Conservation (phyloP, 2,888 invertebrate genomes). For the Trichogramma evanescens region DNA sequence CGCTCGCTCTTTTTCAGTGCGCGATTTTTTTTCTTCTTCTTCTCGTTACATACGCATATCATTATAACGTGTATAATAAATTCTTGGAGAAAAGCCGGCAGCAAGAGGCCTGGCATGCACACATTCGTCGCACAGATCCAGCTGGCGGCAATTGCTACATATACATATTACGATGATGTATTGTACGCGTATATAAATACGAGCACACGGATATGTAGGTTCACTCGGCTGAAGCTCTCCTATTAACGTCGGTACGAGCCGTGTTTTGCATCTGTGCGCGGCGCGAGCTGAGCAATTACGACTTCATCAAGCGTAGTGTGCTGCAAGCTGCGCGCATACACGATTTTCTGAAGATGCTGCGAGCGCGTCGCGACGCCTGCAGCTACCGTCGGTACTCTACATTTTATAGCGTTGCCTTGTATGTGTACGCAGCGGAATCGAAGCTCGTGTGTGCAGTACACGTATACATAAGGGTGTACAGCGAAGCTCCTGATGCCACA, state of each 20-base stretch:
- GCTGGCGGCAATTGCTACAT: neutral
- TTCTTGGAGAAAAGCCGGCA: neutral
- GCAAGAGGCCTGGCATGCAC: neutral
- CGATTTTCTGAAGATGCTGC: constrained; percentile 1
- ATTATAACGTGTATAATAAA: no score
- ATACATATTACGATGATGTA: neutral
- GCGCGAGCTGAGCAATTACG: constrained; percentile 10
- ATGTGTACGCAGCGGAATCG: no score
- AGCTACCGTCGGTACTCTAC: neutral
- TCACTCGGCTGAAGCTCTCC: neutral
- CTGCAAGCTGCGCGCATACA: neutral
- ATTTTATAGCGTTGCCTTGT: no score
- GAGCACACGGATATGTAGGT: neutral
- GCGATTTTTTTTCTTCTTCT: neutral
- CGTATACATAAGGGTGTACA: no score
- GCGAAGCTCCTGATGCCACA: no score
- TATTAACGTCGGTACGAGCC: no score
- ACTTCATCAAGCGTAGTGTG: constrained; percentile 1
- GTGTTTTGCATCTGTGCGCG: constrained; percentile 7
- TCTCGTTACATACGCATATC: neutral
- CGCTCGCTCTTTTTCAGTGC: neutral
- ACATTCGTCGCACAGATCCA: neutral
- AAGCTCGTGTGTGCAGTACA: no score
- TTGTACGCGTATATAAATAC: no score
- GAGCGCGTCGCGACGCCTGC: no score